Conservation (phyloP, 2,888 invertebrate genomes). For the Nomada hirtipes region DNA sequence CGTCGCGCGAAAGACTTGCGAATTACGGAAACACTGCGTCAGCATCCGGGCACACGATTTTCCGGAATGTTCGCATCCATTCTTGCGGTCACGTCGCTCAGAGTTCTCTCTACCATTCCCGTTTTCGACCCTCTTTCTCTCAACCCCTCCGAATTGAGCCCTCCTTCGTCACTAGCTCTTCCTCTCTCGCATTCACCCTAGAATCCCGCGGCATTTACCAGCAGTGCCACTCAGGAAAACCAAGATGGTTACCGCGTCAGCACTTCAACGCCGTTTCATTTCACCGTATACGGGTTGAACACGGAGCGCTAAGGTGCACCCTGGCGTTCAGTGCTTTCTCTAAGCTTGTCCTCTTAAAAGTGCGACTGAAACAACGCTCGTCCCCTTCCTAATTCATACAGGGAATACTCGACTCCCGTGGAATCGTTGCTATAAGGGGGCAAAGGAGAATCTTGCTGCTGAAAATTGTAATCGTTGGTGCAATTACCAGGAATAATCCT, state of each 20-base stretch:
- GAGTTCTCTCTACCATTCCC: constrained; percentile 54
- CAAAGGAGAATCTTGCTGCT: background rate
- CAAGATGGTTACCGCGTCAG: constrained; percentile 76
- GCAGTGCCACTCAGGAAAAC: constrained; percentile 74
- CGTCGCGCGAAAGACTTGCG: constrained; percentile 53
- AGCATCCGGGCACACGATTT: constrained; percentile 67
- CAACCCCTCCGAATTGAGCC: constrained; percentile 44
- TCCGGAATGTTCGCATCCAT: constrained; percentile 66
- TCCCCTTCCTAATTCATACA: constrained; percentile 13
- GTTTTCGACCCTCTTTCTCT: constrained; percentile 41
- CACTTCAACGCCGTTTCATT: constrained; percentile 69
- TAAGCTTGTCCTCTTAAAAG: background rate
- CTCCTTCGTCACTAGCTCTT: constrained; percentile 36
- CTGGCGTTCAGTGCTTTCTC: no score
- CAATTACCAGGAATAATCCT: constrained; percentile 3
- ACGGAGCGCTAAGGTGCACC: background rate
- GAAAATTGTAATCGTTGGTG: constrained; percentile 22
- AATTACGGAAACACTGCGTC: constrained; percentile 73
- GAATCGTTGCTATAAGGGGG: constrained; percentile 8
- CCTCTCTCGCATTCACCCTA: constrained; percentile 58
- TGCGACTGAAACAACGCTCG: background rate
- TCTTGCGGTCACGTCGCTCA: constrained; percentile 74
- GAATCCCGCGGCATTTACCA: constrained; percentile 70
- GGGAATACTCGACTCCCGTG: constrained; percentile 39
- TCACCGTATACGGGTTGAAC: constrained; percentile 14